Evolutionary conservation across 2,888 invertebrate species (phyloP), one percentile per base, ranked within the genome.

Genomic region (Callyntrura sp.): DNA sequence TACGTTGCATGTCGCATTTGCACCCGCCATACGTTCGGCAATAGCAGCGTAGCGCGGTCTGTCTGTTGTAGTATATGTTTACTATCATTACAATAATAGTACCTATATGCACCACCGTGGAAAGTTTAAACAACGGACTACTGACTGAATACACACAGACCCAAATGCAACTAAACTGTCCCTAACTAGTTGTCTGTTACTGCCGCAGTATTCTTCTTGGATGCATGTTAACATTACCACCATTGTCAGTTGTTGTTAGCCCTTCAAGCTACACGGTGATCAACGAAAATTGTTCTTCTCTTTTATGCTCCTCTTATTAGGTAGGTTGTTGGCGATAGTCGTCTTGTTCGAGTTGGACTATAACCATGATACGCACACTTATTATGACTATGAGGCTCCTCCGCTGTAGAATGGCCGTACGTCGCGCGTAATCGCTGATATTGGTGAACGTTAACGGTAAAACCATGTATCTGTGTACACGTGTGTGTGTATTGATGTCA

Each of bases 121-220:
- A 43, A 68, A 68, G 43, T 9, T 23, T 17, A 20, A 60, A 9
- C 60, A 20, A 60, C 23, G 4, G 14, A 25, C 23, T 65, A 65
- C 62, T 12, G 28, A 65, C 25, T 65, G 25, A 28, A 20, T n/a
- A 35, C 3, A 35, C 35, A 35, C 6, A 35, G 35, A 35, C 35
- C 35, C 6, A 35, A n/a, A 35, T 35, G 35, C 35, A 35, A 35
- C 35, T 35, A 35, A 35, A 35, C 35, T 35, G 35, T 35, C 35
- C 43, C 45, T 73, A 45, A 48, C 70, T 73, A 45, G 17, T 11
- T 20, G 70, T 73, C 70, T 35, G 35, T 6, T 73, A 73, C 45
- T 45, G 48, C 70, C 70, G 70, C 70, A 73, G 48, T 73, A 25
- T 73, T 73, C 45, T 70, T 70, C n/a, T 73, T 73, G 45, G 45